These are phyloP conservation scores for Bradypodion ventrale DNA, from an alignment of 2,797 vertebrate species.

Conservation along the genomic window DNA sequence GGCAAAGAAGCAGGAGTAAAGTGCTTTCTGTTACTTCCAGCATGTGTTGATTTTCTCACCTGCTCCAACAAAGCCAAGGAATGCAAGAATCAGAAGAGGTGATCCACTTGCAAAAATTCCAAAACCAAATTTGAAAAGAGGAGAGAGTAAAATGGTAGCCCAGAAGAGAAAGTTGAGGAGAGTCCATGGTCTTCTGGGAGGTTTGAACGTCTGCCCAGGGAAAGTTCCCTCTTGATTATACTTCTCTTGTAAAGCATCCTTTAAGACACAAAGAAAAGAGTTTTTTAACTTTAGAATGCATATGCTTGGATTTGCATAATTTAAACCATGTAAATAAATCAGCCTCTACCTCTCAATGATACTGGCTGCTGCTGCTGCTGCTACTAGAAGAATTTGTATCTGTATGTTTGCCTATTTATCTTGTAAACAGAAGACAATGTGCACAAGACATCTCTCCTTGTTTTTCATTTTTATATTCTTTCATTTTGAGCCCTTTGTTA, in stretches of 20 bases:
- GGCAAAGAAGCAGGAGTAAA: too few relatives aligned
- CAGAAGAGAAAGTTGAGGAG: conserved; percentile 95
- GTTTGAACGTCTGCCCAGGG: conserved; percentile 86
- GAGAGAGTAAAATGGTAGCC: conserved; percentile 94
- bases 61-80: conserved; percentile 91
- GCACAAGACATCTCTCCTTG: background rate
- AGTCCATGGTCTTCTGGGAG: conserved; percentile 88
- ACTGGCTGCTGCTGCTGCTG: background rate
- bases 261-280: conserved; percentile 27
- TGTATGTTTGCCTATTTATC: background rate
- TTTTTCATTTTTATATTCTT: background rate
- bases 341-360: background rate
- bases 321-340: conserved; percentile 6
- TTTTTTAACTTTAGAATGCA: background rate
- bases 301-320: background rate
- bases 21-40: too few relatives aligned
- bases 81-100: conserved; percentile 92
- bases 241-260: conserved; percentile 94
- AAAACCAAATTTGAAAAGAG: conserved; percentile 92
- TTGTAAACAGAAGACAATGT: background rate
- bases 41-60: conserved; percentile 77
- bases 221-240: conserved; percentile 90
- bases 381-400: background rate
- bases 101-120: conserved; percentile 95
- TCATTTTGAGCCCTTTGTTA: too few relatives aligned